phyloP scores from a whole-genome alignment of 2,113 vertebrate species.

The Anseranas semipalmata region DNA sequence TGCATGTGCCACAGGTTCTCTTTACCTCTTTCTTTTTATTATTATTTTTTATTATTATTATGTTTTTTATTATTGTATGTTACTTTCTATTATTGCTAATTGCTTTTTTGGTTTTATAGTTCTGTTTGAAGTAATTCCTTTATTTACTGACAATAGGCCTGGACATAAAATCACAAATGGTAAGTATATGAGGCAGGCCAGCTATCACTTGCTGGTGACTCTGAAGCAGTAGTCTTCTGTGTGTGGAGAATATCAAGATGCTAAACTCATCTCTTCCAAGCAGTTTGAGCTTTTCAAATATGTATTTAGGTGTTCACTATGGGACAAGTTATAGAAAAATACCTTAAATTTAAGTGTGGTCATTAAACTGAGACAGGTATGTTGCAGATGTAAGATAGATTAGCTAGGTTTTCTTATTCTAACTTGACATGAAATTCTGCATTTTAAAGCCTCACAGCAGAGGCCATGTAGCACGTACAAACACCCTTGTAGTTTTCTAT shows the following conservation, averaged over 20 bases:
- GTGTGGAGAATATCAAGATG: neutral
- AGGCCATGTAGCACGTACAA: neutral
- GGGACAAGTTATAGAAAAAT: neutral
- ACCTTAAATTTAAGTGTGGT: neutral
- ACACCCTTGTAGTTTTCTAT: neutral
- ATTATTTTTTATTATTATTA: too few species aligned
- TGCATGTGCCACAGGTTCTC: neutral
- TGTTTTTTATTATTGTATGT: neutral
- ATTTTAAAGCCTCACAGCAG: neutral
- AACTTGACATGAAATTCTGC: neutral
- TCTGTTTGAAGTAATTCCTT: neutral
- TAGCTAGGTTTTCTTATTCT: neutral
- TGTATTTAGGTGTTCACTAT: neutral
- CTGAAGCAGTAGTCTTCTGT: neutral
- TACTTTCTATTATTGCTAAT: neutral
- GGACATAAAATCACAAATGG: neutral
- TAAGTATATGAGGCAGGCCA: slow-evolving; percentile 1
- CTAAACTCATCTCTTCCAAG: neutral
- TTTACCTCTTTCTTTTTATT: neutral
- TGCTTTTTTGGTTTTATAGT: neutral
- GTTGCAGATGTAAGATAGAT: too few species aligned
- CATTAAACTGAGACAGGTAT: neutral
- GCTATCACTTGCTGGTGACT: neutral
- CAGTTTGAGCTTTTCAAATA: neutral
- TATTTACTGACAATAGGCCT: neutral